Base-by-base conservation (phyloP, 2,113 vertebrate genomes). In the Rissa tridactyla region DNA sequence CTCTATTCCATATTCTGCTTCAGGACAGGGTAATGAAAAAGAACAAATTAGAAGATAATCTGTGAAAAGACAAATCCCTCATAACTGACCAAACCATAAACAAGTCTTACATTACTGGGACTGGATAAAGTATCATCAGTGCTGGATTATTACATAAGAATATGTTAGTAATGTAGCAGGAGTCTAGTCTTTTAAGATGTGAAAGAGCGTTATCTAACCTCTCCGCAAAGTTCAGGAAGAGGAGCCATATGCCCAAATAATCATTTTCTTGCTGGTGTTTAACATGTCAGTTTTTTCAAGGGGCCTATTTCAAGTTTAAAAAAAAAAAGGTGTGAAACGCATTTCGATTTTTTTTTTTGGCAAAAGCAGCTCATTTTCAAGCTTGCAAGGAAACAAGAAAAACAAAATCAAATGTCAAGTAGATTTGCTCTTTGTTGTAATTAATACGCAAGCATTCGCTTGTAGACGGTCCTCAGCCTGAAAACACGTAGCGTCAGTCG, bases 381-480 rank as follows among this genome's bases (percentile, higher is more conserved):
- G 92, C 93, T 93, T 93, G 91, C 82, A 85, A 95, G 71, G 71
- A 90, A 96, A 96, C 76, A 94, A 91, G 97, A 97, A 97, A 97
- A 97, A 97, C 96, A 97, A 96, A 97, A 96, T 96, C 96, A 97
- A 97, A 97, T 96, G 95, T 97, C 97, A 97, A 97, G 92, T 95
- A 96, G 97, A 96, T 95, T 94, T 97, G 97, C 95, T 97, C 91
- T 97, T 97, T 96, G 95, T 94, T 97, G 96, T 95, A 97, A 97
- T 96, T 96, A 96, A 96, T 95, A 97, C 89, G 0, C 86, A 95
- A 94, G 95, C 95, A 79, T 86, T 93, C 5, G 25, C 92, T 88
- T 1, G 52, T 94, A 93, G 86, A 95, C 49, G 86, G 92, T 95
- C 88, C 86, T 76, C 78, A 94, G 94, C 86, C 70, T 86, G 86